Base-by-base conservation (phyloP, 2,113 vertebrate species). In the Seriola quinqueradiata region DNA sequence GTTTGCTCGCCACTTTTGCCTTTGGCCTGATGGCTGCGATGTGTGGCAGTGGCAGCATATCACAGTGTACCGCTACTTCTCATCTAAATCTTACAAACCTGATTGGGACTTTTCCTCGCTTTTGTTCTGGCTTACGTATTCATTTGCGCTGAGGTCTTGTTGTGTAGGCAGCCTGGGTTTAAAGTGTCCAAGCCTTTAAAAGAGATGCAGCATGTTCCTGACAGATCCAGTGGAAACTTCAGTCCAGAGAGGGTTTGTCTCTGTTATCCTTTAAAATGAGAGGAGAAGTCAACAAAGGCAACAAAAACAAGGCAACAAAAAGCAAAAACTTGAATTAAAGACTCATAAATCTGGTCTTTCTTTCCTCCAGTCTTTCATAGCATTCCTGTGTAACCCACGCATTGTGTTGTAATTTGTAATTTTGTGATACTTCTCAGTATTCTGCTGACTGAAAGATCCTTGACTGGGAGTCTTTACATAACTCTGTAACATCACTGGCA, bases 11-110 rank as follows among this genome's bases (percentile, higher is more conserved):
- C 88, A 55, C 79, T 71, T 83, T 91, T 92, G 89, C 86, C 83
- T 91, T 89, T 14, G 70, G 85, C 88, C 85, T 88, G 75, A 61
- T 89, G 79, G 77, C 90, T 82, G 86, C 87, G 84, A 89, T 23
- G 74, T 76, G 55, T 70, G 44, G 82, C 81, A 78, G 73, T 84
- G 81, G 79, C 79, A 77, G 81, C 83, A 57, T 70, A 75, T 81
- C 58, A 28, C 74, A 58, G 48, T 59, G 36, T 50, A 50, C 28
- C 8, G 69, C 89, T 87, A 79, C 59, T 79, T 65, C 42, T 75
- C 40, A 46, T 81, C 52, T 75, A 16, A 28, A 38, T 79, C 54
- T 65, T 54, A 11, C 28, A 71, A 52, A 38, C 78, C 40, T 46
- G 4, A 64, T 54, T 79, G 1, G 0, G 21, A 52, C 70, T 21